A percentile compares a stretch with the other conserved stretches of the same genome.
Conservation (phyloP, 2,797 vertebrate species). For the Xiphophorus birchmanni region DNA sequence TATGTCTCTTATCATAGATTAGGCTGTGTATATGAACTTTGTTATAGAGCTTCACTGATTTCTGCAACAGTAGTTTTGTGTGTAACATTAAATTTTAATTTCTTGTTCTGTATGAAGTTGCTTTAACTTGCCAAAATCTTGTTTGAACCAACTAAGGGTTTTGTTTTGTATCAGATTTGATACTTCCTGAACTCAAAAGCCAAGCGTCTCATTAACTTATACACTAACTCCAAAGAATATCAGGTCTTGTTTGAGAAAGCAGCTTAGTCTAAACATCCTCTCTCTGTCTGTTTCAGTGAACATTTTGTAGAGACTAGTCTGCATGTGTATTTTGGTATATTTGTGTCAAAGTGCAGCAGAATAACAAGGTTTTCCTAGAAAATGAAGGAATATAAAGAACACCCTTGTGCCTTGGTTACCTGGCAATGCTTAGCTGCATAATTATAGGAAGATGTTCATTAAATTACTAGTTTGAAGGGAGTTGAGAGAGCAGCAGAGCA, state of each 20-base stretch:
- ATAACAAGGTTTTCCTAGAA: constrained; percentile 2
- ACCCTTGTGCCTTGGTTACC: constrained; percentile 1
- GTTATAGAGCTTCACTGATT: constrained; percentile 57
- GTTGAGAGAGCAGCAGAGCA: not conserved
- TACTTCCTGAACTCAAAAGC: not conserved
- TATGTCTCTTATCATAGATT: constrained; percentile 49
- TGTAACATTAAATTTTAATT: constrained; percentile 44
- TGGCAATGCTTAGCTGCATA: not conserved
- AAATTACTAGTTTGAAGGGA: constrained; percentile 7
- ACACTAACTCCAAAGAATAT: not conserved
- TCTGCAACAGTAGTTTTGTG: constrained; percentile 58
- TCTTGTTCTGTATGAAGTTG: constrained; percentile 5
- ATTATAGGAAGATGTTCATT: constrained; percentile 6
- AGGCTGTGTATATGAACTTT: constrained; percentile 66
- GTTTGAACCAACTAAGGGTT: not conserved
- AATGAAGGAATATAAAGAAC: not conserved
- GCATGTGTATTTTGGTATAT: not conserved
- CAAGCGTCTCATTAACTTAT: not conserved
- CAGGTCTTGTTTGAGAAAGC: not conserved
- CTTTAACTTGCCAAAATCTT: not conserved
- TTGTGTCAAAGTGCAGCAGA: constrained; percentile 4
- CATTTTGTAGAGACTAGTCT: constrained; percentile 8
- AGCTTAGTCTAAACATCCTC: not conserved
- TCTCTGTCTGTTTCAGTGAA: not conserved
- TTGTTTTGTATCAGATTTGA: not conserved